These are phyloP conservation scores for Pholis gunnellus DNA, from an alignment of 2,113 vertebrate species.

Conservation along the genomic window DNA sequence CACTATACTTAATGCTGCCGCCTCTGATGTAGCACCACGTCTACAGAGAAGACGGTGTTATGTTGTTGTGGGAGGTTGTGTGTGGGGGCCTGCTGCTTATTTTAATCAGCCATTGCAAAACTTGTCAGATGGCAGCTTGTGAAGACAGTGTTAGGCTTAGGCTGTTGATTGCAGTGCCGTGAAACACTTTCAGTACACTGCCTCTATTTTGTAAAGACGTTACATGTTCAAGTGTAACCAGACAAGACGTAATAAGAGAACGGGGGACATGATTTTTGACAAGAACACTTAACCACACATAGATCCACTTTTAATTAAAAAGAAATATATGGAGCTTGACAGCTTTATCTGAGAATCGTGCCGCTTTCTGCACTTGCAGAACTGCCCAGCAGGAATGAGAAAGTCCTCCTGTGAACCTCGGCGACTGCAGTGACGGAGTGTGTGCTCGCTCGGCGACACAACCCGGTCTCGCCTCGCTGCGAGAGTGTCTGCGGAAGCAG, in stretches of 20 bases:
- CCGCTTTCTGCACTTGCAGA: not conserved
- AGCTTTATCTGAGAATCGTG: not conserved
- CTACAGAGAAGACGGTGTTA: conserved; percentile 17
- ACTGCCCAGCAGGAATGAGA: not conserved
- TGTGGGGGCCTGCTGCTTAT: conserved; percentile 42
- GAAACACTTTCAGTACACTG: not conserved
- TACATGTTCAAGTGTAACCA: not conserved
- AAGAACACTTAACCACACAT: not conserved
- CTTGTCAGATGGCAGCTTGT: conserved; percentile 30
- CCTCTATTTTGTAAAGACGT: not conserved
- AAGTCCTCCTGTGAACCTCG: conserved; percentile 28
- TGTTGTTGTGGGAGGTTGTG: conserved; percentile 20
- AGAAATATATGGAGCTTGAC: not conserved
- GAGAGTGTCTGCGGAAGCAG: conserved; percentile 32
- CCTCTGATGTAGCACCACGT: not conserved
- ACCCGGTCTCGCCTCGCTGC: not conserved
- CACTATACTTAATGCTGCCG: not conserved
- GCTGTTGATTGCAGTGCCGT: conserved; percentile 28
- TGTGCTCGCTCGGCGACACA: conserved; percentile 23
- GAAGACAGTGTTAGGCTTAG: conserved; percentile 33
- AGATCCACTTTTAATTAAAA: not conserved
- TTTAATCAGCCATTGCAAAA: conserved; percentile 43
- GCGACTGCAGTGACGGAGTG: conserved; percentile 25
- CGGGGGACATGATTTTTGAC: not conserved
- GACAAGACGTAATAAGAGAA: not conserved